Evolutionary conservation across 1,140 invertebrate genomes (phyloP), one percentile per base, ranked within the genome.

Genomic region (Hestina assimilis): DNA sequence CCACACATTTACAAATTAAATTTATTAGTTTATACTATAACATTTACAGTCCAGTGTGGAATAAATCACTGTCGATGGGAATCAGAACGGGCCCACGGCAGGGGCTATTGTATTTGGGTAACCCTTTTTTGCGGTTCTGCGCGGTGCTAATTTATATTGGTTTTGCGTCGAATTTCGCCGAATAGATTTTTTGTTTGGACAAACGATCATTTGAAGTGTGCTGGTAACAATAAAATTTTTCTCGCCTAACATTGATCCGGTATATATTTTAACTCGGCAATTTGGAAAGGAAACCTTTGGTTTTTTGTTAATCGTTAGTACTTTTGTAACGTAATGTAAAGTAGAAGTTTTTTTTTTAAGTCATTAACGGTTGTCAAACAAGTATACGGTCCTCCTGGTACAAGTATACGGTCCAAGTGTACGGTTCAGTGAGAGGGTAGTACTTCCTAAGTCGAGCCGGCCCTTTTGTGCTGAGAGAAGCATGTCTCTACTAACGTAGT

Each of bases 121-220:
- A 69, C 58, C 41, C 63, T 69, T 77, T 75, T 75, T 73, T 75
- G 62, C 50, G 62, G 62, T 62, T 50, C 43, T 64, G 59, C 52
- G 42, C 60, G 51, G 66, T 57, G 63, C 68, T 75, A 78, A 81
- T 78, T 76, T 76, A 78, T 80, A 71, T 73, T 69, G 63, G 48
- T 64, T 66, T 58, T 63, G 66, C 59, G 62, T 63, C 61, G 56
- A 63, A 73, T 74, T 69, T 69, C 67, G 57, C 15, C 46, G 66
- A 76, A 75, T 62, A 59, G 19, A 62, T 67, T 73, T 71, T 74
- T 73, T 69, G 40, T 58, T 63, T 66, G 21, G 51, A 41, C 54
- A 62, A 55, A 41, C 55, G 59, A 45, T 62, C 29, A 59, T 56
- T 56, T 48, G 45, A 45, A 38, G 59, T 47, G 50, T 41, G 50